These are phyloP conservation scores for Meghimatium bilineatum DNA, from an alignment of 2,888 invertebrate species.

Conservation along the genomic window DNA sequence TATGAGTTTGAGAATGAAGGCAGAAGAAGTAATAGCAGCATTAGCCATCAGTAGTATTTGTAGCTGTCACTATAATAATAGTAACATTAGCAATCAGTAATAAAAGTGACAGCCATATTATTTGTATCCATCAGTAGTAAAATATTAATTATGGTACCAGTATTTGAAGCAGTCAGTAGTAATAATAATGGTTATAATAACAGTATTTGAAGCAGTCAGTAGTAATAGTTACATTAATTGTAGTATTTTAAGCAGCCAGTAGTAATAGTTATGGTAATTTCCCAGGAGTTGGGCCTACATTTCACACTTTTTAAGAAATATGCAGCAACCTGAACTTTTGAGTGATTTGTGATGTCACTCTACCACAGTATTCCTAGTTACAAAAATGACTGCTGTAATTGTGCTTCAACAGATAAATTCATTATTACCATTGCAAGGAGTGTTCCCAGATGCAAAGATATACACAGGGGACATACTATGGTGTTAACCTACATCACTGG, in stretches of 20 bases:
- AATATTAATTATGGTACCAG: conserved; percentile 1
- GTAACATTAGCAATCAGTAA: not conserved
- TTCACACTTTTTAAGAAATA: too few relatives aligned
- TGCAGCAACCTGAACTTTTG: too few relatives aligned
- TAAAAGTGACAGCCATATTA: not conserved
- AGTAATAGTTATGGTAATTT: conserved; percentile 17
- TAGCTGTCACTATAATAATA: not conserved
- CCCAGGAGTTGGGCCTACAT: too few relatives aligned
- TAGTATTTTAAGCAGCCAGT: not conserved
- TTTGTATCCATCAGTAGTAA: not conserved
- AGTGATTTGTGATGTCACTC: too few relatives aligned
- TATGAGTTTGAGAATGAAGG: too few relatives aligned
- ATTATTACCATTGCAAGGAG: too few relatives aligned
- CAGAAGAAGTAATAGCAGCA: conserved; percentile 2
- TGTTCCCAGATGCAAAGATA: too few relatives aligned
- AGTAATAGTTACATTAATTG: not conserved
- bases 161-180: conserved; percentile 27
- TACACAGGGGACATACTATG: too few relatives aligned
- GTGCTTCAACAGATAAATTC: too few relatives aligned
- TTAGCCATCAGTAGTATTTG: not conserved
- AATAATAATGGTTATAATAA: conserved; percentile 12
- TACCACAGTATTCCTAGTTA: too few relatives aligned
- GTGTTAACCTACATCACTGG: too few relatives aligned
- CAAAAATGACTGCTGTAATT: too few relatives aligned
- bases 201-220: conserved; percentile 11